These are phyloP conservation scores for Stramonita haemastoma DNA, from an alignment of 2,888 invertebrate genomes.

Conservation along the genomic window DNA sequence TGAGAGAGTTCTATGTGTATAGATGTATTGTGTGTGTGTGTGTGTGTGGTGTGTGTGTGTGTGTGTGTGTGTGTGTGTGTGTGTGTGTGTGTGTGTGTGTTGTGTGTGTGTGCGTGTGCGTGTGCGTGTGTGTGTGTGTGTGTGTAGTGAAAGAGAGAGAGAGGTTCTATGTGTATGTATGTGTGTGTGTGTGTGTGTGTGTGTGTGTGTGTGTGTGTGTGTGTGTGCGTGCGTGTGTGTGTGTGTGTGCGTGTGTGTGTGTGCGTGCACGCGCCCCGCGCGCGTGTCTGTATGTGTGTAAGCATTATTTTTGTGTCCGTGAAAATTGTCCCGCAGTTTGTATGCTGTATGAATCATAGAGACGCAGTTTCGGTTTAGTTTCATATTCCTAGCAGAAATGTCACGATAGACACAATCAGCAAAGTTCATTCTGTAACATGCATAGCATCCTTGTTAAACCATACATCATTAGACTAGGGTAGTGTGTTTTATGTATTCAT, in stretches of 20 bases:
- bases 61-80: background rate
- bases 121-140: slow-evolving; percentile 1
- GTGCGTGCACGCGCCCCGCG: background rate
- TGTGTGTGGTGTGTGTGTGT: background rate
- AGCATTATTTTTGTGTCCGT: too few relatives aligned
- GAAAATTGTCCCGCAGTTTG: too few relatives aligned
- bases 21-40: background rate
- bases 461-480: too few relatives aligned
- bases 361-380: too few relatives aligned
- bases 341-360: too few relatives aligned
- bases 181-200: slow-evolving; percentile 2
- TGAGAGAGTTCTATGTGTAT: too few relatives aligned
- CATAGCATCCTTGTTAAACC: too few relatives aligned
- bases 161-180: too few relatives aligned
- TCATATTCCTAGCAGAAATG: too few relatives aligned
- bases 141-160: background rate
- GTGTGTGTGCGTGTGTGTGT: background rate
- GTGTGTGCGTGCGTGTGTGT: slow-evolving; percentile 11
- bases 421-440: too few relatives aligned
- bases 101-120: slow-evolving; percentile 2
- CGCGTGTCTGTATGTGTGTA: background rate
- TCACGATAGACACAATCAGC: too few relatives aligned
- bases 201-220: background rate
- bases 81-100: background rate
- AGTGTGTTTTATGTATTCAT: too few relatives aligned